These are phyloP conservation scores for Chelonus insularis DNA, from an alignment of 1,140 invertebrate genomes.

Conservation along the genomic window DNA sequence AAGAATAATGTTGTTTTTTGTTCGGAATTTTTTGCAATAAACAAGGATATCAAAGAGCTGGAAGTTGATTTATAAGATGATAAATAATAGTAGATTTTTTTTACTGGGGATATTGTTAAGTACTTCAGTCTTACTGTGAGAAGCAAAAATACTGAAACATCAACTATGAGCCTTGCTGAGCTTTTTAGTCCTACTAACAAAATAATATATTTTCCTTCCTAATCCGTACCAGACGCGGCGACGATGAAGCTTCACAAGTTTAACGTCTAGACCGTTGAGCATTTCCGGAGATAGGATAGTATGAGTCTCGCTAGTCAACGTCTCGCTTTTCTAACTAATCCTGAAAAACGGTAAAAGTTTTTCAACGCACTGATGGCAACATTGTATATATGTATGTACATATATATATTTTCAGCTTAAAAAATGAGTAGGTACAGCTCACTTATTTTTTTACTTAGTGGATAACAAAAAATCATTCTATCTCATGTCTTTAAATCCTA, in stretches of 20 bases:
- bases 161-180: constrained; percentile 19
- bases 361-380: constrained; percentile 6
- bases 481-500: too few species aligned
- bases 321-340: constrained; percentile 25
- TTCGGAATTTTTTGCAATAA: too few species aligned
- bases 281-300: constrained; percentile 5
- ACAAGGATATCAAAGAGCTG: too few species aligned
- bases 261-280: constrained; percentile 22
- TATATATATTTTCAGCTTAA: background rate
- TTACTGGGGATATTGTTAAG: too few species aligned
- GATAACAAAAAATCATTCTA: too few species aligned
- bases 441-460: constrained; percentile 11
- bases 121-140: background rate
- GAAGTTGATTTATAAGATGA: too few species aligned
- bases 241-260: constrained; percentile 33
- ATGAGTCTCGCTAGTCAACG: constrained; percentile 11
- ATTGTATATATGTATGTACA: too few species aligned
- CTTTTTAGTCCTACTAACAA: constrained; percentile 28
- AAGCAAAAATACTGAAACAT: constrained; percentile 16
- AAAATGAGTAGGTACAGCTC: constrained; percentile 1
- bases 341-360: constrained; percentile 33
- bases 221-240: constrained; percentile 30
- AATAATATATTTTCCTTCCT: constrained; percentile 34
- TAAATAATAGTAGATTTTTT: too few species aligned
- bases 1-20: too few species aligned